phyloP scores from a whole-genome alignment of 2,888 invertebrate genomes.

The Metacarcinus magister region DNA sequence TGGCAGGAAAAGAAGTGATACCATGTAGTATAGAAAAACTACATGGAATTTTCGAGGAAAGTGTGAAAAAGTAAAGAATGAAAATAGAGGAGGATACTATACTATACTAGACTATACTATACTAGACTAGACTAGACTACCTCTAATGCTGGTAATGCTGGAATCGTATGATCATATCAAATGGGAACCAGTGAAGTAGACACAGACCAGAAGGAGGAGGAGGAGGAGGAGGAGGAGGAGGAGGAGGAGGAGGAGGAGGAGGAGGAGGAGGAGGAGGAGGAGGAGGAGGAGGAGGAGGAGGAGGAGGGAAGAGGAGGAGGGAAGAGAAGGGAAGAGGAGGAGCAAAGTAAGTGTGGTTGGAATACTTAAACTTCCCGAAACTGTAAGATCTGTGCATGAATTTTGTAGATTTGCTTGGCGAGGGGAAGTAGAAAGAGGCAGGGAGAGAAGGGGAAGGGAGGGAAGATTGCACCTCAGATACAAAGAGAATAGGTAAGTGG shows the following conservation, averaged over 20 bases:
- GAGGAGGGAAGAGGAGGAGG: background rate
- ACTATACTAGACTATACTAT: too few relatives aligned
- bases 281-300: background rate
- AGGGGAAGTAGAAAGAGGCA: background rate
- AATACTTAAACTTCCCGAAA: background rate
- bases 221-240: background rate
- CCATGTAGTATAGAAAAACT: too few relatives aligned
- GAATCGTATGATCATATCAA: too few relatives aligned
- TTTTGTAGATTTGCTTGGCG: background rate
- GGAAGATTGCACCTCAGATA: background rate
- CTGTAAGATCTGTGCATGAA: conserved; percentile 32
- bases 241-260: too few relatives aligned
- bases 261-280: background rate
- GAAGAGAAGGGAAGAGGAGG: background rate
- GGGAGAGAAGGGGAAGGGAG: background rate
- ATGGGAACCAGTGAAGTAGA: too few relatives aligned
- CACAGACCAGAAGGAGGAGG: too few relatives aligned
- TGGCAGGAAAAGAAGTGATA: too few relatives aligned
- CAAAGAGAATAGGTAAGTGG: background rate
- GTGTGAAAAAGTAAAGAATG: too few relatives aligned
- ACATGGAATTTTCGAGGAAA: too few relatives aligned
- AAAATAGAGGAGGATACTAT: too few relatives aligned
- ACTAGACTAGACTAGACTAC: too few relatives aligned
- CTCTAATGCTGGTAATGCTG: too few relatives aligned
- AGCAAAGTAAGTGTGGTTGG: background rate